These are phyloP conservation scores for Coracias cyanogaster DNA, from an alignment of 2,797 vertebrate species.

Conservation along the genomic window DNA sequence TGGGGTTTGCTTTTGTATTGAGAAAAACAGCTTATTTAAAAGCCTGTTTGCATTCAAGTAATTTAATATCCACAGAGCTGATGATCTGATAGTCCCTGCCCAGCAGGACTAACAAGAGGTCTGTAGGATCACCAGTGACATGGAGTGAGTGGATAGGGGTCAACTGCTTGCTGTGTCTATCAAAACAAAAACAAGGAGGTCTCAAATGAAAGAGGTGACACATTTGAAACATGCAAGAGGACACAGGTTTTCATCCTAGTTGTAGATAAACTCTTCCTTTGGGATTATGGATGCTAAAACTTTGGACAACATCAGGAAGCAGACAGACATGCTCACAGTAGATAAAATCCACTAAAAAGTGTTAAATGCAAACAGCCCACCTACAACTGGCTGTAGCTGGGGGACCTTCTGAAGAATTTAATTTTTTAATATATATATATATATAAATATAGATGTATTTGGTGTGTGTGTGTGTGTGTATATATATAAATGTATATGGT, in stretches of 20 bases:
- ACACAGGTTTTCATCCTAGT: neutral
- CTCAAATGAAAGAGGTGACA: neutral
- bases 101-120: neutral
- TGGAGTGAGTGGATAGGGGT: neutral
- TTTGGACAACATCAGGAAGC: neutral
- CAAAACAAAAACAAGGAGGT: neutral
- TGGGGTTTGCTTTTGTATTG: neutral
- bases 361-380: neutral
- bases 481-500: neutral
- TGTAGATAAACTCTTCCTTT: neutral
- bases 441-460: too few species aligned
- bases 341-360: neutral
- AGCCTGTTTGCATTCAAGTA: neutral
- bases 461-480: too few species aligned
- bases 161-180: neutral
- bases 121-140: neutral
- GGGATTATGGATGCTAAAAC: neutral
- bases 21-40: neutral
- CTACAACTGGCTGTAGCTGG: neutral
- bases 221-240: neutral
- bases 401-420: neutral
- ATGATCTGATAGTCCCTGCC: neutral
- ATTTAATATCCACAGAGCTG: conserved; percentile 6
- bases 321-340: neutral
- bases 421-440: too few species aligned